These are phyloP conservation scores for Remorina albescens DNA, from an alignment of 2,797 vertebrate species.

Conservation along the genomic window DNA sequence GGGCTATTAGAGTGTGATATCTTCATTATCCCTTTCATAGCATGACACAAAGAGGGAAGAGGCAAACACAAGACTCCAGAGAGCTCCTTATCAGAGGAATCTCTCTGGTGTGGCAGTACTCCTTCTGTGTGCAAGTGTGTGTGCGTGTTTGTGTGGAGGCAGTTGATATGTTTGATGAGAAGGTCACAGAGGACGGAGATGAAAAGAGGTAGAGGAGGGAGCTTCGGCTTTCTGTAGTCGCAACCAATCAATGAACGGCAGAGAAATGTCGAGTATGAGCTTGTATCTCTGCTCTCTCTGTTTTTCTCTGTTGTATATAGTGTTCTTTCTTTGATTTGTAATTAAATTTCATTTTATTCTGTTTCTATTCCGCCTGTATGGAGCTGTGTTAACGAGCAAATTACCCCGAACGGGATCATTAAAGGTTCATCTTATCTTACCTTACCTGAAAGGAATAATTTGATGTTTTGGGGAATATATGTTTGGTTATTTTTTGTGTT, in stretches of 20 bases:
- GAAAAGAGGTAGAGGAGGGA: slow-evolving; percentile 51
- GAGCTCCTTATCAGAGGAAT: slow-evolving; percentile 70
- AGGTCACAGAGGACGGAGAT: slow-evolving; percentile 77
- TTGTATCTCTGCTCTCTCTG: no score
- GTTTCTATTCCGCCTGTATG: no score
- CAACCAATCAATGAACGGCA: slow-evolving; percentile 56
- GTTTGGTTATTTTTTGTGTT: not conserved
- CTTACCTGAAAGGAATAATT: slow-evolving; percentile 49
- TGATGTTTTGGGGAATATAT: not conserved
- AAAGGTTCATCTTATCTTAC: no score
- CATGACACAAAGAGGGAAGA: slow-evolving; percentile 63
- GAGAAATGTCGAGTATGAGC: slow-evolving; percentile 30
- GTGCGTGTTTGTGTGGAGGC: slow-evolving; percentile 22
- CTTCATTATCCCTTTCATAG: slow-evolving; percentile 71
- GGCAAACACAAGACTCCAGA: slow-evolving; percentile 62
- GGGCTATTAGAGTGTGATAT: slow-evolving; percentile 68
- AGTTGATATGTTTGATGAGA: slow-evolving; percentile 74
- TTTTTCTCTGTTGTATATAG: no score
- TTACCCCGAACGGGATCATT: no score
- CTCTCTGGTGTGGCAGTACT: slow-evolving; percentile 46
- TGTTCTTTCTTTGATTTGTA: no score
- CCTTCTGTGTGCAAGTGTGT: slow-evolving; percentile 13
- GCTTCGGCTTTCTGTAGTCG: slow-evolving; percentile 58
- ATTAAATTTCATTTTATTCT: no score
- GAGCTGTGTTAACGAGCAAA: no score